These are phyloP conservation scores for Leptosomus discolor DNA, from an alignment of 2,113 vertebrate genomes.

Conservation along the genomic window DNA sequence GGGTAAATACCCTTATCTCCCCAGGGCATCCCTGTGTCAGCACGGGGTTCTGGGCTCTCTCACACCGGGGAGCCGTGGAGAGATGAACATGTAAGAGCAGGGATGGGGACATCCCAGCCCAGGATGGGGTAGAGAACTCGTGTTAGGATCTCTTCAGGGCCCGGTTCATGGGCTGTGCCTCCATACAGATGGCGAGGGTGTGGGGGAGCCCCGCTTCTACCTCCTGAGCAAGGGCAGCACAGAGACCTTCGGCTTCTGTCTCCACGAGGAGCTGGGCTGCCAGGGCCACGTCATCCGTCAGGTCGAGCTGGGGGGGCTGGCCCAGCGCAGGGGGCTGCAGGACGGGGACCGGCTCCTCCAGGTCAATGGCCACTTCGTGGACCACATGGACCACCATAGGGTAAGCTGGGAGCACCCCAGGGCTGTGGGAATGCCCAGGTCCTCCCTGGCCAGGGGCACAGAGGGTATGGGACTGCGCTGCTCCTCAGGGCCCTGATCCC, in stretches of 20 bases:
- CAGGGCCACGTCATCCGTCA: slow-evolving; percentile 80
- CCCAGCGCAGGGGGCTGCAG: slow-evolving; percentile 78
- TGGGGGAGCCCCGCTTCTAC: slow-evolving; percentile 76
- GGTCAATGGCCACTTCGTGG: slow-evolving; percentile 80
- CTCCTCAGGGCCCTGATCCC: fast-evolving
- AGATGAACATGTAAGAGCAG: fast-evolving
- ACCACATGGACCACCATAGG: slow-evolving; percentile 71
- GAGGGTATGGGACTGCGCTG: fast-evolving
- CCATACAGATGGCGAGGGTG: background rate
- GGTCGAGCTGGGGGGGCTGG: slow-evolving; percentile 73
- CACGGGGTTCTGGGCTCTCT: background rate
- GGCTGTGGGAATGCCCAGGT: fast-evolving
- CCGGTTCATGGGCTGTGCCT: background rate
- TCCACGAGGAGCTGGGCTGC: slow-evolving; percentile 69
- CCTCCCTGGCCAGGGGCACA: background rate
- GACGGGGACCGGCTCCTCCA: slow-evolving; percentile 87
- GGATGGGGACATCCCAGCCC: background rate
- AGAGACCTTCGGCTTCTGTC: slow-evolving; percentile 81
- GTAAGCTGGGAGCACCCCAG: slow-evolving; percentile 55
- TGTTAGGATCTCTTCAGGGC: background rate
- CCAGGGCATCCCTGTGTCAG: background rate
- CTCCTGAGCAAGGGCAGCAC: slow-evolving; percentile 76
- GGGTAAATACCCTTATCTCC: slow-evolving; percentile 68
- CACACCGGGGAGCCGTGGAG: background rate
- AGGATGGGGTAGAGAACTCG: background rate